These are phyloP conservation scores for Scaptomyza tumidula DNA, from an alignment of 2,888 invertebrate species.

Conservation along the genomic window DNA sequence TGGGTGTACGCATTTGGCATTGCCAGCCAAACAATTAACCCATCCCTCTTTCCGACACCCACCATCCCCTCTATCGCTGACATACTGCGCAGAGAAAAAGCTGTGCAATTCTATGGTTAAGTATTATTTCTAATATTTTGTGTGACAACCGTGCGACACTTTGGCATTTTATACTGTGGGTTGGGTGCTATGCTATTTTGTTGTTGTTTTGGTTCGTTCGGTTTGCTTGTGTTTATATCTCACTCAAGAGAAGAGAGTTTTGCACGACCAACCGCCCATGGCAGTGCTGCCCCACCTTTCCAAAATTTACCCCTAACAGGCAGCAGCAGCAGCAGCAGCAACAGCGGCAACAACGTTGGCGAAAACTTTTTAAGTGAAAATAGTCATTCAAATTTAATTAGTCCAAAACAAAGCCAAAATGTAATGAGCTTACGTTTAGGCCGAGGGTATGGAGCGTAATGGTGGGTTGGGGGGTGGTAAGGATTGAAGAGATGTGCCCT, in stretches of 20 bases:
- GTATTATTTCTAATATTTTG: constrained; percentile 82
- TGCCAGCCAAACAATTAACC: constrained; percentile 64
- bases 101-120: constrained; percentile 79
- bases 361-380: constrained; percentile 81
- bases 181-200: constrained; percentile 13
- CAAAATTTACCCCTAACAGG: constrained; percentile 2
- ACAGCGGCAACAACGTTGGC: constrained; percentile 48
- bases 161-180: constrained; percentile 66
- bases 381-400: constrained; percentile 81
- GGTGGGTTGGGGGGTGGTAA: background rate
- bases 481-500: constrained; percentile 7
- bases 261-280: constrained; percentile 31
- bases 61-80: background rate
- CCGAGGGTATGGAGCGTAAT: constrained; percentile 1
- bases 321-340: constrained; percentile 18
- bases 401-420: constrained; percentile 80
- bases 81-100: constrained; percentile 45
- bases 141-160: constrained; percentile 79
- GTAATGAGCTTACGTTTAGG: constrained; percentile 79
- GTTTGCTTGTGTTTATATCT: constrained; percentile 69
- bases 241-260: constrained; percentile 71
- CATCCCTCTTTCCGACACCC: constrained; percentile 9
- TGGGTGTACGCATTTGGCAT: constrained; percentile 16
- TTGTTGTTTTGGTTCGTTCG: constrained; percentile 13
- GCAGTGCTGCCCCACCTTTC: constrained; percentile 5